Base-by-base conservation (phyloP, 2,797 vertebrate genomes). In the Sebastes hubbsi region DNA sequence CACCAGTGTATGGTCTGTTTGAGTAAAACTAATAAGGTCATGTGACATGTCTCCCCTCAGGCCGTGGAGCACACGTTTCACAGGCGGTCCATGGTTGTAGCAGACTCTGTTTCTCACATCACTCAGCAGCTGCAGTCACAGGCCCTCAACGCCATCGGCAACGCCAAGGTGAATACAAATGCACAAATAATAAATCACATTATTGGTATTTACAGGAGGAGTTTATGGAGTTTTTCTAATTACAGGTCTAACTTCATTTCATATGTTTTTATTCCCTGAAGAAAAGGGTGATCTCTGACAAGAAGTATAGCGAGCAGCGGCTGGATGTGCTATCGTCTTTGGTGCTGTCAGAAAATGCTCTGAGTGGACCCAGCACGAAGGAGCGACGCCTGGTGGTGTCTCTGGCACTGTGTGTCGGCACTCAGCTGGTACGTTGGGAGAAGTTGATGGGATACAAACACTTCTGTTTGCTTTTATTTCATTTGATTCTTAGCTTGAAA, bases 251-350 rank as follows among this genome's bases (percentile, higher is more conserved):
- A 66, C 60, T 66, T 60, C 1, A 34, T 24, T 34, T 63, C 24
- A 36, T 89, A 75, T 72, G 65, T 91, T 29, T 77, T 8, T 22
- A 7, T 16, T 58, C 77, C 13, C 52, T 93, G 22, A 92, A 99
- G 99, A 99, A 99, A 97, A 96, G 98, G 74, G 99, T 99, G 8
- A 97, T 99, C 93, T 99, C 99, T 11, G 99, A 99, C 87, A 99
- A 97, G 92, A 99, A 99, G 93, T 99, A 99, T 89, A 99, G 99
- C 3, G 98, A 99, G 88, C 98, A 99, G 89, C 96, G 98, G 34
- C 95, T 99, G 92, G 99, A 99, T 67, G 99, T 99, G 58, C 96
- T 99, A 13, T 99, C 99, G 14, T 97, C 98, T 42, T 84, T 99
- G 89, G 98, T 99, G 64, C 86, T 99, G 90, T 97, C 97, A 68